phyloP scores from a whole-genome alignment of 2,113 vertebrate genomes.

The Tautogolabrus adspersus region DNA sequence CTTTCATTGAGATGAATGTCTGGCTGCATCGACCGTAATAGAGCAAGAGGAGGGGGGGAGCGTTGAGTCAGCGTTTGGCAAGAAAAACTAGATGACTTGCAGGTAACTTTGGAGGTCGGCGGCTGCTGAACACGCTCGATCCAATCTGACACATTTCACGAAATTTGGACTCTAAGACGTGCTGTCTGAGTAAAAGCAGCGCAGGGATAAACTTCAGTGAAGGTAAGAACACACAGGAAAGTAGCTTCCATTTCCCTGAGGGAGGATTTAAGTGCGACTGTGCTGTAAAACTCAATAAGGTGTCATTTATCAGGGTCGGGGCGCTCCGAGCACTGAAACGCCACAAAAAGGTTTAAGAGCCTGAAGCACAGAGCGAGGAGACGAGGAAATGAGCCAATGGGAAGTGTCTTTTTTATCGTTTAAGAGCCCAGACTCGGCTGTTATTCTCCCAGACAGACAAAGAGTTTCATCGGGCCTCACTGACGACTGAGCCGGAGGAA shows the following conservation, averaged over 20 bases:
- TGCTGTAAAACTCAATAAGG: neutral
- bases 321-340: constrained; percentile 28
- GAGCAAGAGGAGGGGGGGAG: neutral
- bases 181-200: neutral
- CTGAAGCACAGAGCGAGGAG: constrained; percentile 13
- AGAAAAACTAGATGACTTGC: constrained; percentile 41
- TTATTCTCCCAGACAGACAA: constrained; percentile 33
- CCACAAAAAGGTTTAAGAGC: constrained; percentile 31
- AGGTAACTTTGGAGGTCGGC: constrained; percentile 44
- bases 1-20: constrained; percentile 54
- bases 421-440: constrained; percentile 10
- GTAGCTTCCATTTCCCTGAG: neutral
- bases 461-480: constrained; percentile 17
- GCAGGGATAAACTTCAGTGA: neutral
- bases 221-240: neutral
- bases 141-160: neutral
- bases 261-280: neutral
- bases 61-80: constrained; percentile 44
- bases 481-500: constrained; percentile 10
- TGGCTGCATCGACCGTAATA: constrained; percentile 13
- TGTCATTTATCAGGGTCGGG: constrained; percentile 32
- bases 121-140: neutral
- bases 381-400: constrained; percentile 24
- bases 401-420: neutral
- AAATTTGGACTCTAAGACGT: neutral